Evolutionary conservation across 2,888 invertebrate genomes (phyloP).

Genomic region (Bombyx huttoni): DNA sequence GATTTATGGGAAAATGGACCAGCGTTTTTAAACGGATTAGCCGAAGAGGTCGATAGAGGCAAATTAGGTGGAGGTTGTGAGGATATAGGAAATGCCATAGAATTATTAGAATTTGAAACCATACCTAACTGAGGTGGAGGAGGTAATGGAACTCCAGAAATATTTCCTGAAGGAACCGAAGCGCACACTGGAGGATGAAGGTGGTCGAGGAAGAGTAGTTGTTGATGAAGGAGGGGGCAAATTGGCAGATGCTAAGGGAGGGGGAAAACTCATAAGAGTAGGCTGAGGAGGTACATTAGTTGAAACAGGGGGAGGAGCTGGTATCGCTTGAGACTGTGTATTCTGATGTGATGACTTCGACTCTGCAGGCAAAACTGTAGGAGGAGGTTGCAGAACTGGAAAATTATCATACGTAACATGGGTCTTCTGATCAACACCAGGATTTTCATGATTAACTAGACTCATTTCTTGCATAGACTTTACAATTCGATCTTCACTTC

Average conservation of each 20-base stretch:
- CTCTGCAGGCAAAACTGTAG: slow-evolving; percentile 19
- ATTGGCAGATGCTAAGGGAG: slow-evolving; percentile 11
- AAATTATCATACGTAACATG: slow-evolving; percentile 14
- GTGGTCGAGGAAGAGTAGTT: neutral
- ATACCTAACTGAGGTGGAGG: slow-evolving; percentile 9
- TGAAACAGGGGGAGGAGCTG: slow-evolving; percentile 13
- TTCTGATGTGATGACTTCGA: slow-evolving; percentile 10
- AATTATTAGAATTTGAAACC: slow-evolving; percentile 5
- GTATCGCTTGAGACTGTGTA: slow-evolving; percentile 6
- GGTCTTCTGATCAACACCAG: slow-evolving; percentile 6
- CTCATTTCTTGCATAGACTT: slow-evolving; percentile 48
- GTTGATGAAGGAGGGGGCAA: slow-evolving; percentile 13
- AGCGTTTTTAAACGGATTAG: slow-evolving; percentile 60
- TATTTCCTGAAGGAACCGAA: slow-evolving; percentile 6
- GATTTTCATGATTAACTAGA: slow-evolving; percentile 37
- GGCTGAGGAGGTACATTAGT: slow-evolving; percentile 16
- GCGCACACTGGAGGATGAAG: slow-evolving; percentile 3
- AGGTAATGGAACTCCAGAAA: slow-evolving; percentile 7
- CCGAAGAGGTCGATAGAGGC: slow-evolving; percentile 27
- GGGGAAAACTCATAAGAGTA: slow-evolving; percentile 14
- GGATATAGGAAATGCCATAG: slow-evolving; percentile 5
- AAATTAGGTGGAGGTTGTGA: slow-evolving; percentile 27
- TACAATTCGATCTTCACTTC: slow-evolving; percentile 42
- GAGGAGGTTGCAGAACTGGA: slow-evolving; percentile 13
- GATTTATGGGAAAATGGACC: slow-evolving; percentile 62